phyloP scores from a whole-genome alignment of 1,140 invertebrate genomes.

The Colletes gigas region DNA sequence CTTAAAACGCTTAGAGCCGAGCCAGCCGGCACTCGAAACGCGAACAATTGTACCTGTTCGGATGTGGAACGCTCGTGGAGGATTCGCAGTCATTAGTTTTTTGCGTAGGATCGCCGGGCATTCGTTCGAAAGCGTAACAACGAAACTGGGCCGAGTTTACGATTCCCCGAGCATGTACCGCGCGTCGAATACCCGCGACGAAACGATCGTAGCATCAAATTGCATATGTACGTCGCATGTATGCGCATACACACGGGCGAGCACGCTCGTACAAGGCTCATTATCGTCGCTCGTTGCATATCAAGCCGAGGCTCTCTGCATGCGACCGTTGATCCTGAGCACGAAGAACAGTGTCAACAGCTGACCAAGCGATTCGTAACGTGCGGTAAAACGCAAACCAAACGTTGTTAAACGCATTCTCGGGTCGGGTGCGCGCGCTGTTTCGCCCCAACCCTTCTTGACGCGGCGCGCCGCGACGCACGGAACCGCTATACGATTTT shows the following conservation, averaged over 20 bases:
- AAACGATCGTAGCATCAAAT: background rate
- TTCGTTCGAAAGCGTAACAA: background rate
- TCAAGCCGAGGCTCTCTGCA: conserved; percentile 14
- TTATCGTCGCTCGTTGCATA: conserved; percentile 42
- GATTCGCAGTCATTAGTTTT: background rate
- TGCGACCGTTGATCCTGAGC: conserved; percentile 6
- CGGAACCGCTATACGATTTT: background rate
- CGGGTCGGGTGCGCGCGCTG: background rate
- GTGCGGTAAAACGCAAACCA: background rate
- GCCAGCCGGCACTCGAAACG: background rate
- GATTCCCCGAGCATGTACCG: background rate
- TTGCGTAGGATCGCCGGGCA: background rate
- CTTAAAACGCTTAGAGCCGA: background rate
- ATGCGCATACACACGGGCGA: conserved; percentile 2
- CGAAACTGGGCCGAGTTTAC: conserved; percentile 28
- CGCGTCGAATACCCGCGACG: conserved; percentile 1
- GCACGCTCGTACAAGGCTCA: conserved; percentile 7
- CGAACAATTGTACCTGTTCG: background rate
- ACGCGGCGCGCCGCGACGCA: too few relatives aligned
- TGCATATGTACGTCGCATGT: background rate
- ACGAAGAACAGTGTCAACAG: conserved; percentile 30
- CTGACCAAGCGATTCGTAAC: conserved; percentile 28
- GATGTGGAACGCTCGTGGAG: too few relatives aligned
- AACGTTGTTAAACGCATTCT: background rate
- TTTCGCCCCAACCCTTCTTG: background rate